Percentiles rank a stretch among this genome's conserved stretches.
Evolutionary conservation across 2,888 invertebrate genomes (phyloP).

Genomic region (Aphidoletes aphidimyza): DNA sequence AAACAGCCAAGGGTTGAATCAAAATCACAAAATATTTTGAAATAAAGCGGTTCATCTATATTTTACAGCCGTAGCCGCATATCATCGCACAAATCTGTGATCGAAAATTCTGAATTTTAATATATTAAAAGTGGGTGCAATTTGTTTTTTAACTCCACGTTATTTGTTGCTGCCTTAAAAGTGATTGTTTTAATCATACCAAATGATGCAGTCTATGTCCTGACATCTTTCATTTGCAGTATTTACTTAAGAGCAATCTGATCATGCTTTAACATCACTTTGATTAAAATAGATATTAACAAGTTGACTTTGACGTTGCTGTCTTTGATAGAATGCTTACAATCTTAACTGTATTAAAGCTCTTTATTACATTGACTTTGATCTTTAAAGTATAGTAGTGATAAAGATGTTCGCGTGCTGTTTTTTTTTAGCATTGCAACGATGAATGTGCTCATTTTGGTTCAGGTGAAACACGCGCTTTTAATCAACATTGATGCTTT

Average conservation of each 20-base stretch:
- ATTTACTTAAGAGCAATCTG: background rate
- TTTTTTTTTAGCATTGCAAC: too few relatives aligned
- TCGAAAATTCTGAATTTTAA: background rate
- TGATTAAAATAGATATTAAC: background rate
- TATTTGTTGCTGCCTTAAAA: background rate
- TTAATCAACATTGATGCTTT: conserved; percentile 38
- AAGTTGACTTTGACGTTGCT: too few relatives aligned
- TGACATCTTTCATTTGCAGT: background rate
- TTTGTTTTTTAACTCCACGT: background rate
- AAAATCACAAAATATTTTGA: too few relatives aligned
- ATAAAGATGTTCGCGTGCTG: background rate
- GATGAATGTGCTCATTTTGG: background rate
- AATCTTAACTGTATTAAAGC: background rate
- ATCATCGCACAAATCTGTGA: background rate
- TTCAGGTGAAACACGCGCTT: background rate
- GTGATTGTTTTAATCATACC: background rate
- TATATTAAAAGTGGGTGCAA: background rate
- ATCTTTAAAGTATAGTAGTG: background rate
- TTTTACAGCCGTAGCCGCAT: background rate
- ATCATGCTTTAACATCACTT: background rate
- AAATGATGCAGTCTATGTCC: background rate
- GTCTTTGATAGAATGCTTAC: background rate
- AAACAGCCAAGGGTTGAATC: too few relatives aligned
- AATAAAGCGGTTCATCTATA: background rate
- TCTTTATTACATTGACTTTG: background rate